A percentile compares a stretch with the other conserved stretches of the same genome.
These are phyloP conservation scores for Macrotis lagotis DNA, from an alignment of 2,113 vertebrate species.

Conservation along the genomic window DNA sequence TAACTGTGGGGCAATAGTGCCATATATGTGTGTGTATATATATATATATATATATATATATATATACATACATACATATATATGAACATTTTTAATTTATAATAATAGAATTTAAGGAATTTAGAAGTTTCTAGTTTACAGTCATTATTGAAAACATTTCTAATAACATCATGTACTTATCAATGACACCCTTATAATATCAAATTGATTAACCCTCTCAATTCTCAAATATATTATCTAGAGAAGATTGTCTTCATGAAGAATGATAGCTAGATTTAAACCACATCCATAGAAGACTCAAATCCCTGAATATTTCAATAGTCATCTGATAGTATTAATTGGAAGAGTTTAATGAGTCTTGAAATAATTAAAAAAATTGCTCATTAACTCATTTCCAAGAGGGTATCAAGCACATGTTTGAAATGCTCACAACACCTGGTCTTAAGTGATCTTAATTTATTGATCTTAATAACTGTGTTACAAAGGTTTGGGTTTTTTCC, in stretches of 20 bases:
- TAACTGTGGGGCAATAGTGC: neutral
- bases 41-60: neutral
- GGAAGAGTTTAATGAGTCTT: slow-evolving; percentile 39
- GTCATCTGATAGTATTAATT: slow-evolving; percentile 2
- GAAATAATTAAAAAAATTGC: slow-evolving; percentile 41
- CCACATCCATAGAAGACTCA: neutral
- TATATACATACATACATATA: neutral
- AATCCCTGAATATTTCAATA: neutral
- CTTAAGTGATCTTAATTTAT: slow-evolving; percentile 48
- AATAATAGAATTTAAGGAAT: neutral
- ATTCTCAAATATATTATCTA: neutral
- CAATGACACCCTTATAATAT: neutral
- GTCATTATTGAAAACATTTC: neutral
- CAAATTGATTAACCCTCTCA: neutral
- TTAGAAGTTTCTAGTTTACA: neutral
- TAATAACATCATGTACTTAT: neutral
- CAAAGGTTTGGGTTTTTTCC: neutral
- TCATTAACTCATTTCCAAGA: slow-evolving; percentile 34
- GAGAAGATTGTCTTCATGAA: slow-evolving; percentile 6
- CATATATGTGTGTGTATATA: neutral
- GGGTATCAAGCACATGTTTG: slow-evolving; percentile 2
- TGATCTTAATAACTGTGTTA: slow-evolving; percentile 7
- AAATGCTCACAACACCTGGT: neutral
- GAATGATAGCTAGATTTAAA: slow-evolving; percentile 29
- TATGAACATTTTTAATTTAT: neutral